Percentiles rank a stretch among this genome's conserved stretches.
Evolutionary conservation across 2,888 invertebrate genomes (phyloP).

Genomic region (Pecten maximus): DNA sequence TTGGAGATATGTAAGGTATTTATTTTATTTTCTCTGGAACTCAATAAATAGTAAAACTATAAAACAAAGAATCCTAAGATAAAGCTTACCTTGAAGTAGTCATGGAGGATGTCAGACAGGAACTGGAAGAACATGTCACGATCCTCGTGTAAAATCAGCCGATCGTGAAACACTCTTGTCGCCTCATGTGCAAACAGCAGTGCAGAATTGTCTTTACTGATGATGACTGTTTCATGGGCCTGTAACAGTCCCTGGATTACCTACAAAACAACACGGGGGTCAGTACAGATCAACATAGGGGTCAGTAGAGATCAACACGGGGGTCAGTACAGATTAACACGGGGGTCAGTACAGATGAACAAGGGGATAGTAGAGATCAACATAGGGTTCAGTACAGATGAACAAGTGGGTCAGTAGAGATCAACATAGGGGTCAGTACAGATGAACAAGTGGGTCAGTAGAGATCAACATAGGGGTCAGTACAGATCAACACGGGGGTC

Average conservation of each 20-base stretch:
- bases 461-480: background rate
- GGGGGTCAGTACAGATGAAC: no score
- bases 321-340: no score
- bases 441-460: no score
- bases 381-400: no score
- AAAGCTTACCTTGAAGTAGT: conserved; percentile 80
- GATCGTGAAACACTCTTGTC: conserved; percentile 81
- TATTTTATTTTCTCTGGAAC: background rate
- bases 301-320: background rate
- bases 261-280: conserved; percentile 59
- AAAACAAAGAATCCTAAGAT: background rate
- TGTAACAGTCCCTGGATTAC: conserved; percentile 81
- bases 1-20: background rate
- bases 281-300: background rate
- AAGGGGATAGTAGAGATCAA: no score
- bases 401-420: no score
- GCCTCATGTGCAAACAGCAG: conserved; percentile 82
- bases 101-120: conserved; percentile 80
- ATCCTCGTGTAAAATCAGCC: conserved; percentile 77
- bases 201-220: conserved; percentile 79
- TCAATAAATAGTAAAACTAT: background rate
- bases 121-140: conserved; percentile 77
- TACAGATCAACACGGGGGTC: background rate
- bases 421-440: no score
- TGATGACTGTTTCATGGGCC: conserved; percentile 78